Percentiles rank a stretch among this genome's conserved stretches.
Evolutionary conservation across 2,797 vertebrate genomes (phyloP).

Genomic region (Spinus olivaceus): DNA sequence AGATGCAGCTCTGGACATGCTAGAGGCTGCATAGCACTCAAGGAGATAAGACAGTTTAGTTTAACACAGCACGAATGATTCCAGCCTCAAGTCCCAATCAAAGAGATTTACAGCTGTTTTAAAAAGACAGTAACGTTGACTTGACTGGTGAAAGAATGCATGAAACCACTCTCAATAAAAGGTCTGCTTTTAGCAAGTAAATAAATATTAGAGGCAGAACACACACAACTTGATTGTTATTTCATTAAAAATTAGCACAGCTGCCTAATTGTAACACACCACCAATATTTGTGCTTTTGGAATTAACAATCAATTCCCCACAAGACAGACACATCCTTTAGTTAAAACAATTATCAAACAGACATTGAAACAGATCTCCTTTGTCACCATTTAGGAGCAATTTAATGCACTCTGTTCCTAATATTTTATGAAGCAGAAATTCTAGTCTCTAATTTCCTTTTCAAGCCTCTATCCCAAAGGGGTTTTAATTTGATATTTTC

Average conservation of each 20-base stretch:
- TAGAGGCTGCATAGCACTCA: constrained; percentile 67
- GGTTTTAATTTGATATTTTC: not conserved
- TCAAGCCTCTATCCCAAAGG: not conserved
- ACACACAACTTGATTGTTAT: not conserved
- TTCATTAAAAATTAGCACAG: not conserved
- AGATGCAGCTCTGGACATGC: constrained; percentile 64
- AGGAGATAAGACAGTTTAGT: constrained; percentile 75
- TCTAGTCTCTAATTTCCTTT: constrained; percentile 30
- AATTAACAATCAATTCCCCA: constrained; percentile 11
- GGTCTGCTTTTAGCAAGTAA: constrained; percentile 36
- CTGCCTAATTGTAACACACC: not conserved
- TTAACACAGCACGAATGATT: constrained; percentile 75
- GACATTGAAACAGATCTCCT: constrained; percentile 68
- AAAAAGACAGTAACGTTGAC: constrained; percentile 74
- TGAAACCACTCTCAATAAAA: constrained; percentile 21
- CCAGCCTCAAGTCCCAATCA: constrained; percentile 75
- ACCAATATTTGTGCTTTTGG: constrained; percentile 10
- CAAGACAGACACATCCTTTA: constrained; percentile 42
- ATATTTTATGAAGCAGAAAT: constrained; percentile 32
- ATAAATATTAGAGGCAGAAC: constrained; percentile 34
- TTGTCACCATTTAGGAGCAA: constrained; percentile 63
- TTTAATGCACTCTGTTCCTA: constrained; percentile 38
- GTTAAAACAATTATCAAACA: constrained; percentile 70
- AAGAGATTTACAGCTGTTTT: constrained; percentile 78
- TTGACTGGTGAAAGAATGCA: constrained; percentile 70